Percentiles rank a stretch among this genome's conserved stretches.
phyloP scores from a whole-genome alignment of 2,113 vertebrate species.

The Suricata suricatta region DNA sequence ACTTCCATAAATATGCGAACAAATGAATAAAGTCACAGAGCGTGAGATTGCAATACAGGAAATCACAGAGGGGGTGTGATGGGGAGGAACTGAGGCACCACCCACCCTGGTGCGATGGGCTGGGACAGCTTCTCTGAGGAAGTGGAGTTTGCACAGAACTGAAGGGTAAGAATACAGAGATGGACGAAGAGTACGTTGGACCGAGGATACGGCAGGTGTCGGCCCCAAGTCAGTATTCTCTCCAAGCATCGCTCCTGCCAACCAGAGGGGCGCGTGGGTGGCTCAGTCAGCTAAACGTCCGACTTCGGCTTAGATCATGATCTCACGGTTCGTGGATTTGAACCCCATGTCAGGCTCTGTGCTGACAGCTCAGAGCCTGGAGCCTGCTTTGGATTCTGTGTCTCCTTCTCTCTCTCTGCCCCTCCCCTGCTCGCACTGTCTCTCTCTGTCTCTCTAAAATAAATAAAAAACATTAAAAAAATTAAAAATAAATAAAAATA shows the following conservation, averaged over 20 bases:
- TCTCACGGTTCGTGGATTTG: too few species aligned
- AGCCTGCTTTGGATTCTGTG: too few species aligned
- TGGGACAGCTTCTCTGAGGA: neutral
- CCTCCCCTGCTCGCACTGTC: too few species aligned
- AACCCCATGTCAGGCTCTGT: too few species aligned
- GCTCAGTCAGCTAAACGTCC: too few species aligned
- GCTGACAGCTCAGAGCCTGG: too few species aligned
- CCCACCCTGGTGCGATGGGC: neutral
- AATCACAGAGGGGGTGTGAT: neutral
- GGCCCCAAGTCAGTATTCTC: neutral
- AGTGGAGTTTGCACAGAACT: neutral
- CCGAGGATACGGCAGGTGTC: fast-evolving
- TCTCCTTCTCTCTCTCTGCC: too few species aligned
- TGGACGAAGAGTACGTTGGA: neutral
- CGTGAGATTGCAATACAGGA: neutral
- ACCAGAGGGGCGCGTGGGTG: too few species aligned
- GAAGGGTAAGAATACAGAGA: neutral
- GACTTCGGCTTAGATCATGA: too few species aligned
- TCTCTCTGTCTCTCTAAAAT: too few species aligned
- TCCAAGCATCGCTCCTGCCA: neutral
- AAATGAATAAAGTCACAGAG: neutral
- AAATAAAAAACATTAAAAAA: too few species aligned
- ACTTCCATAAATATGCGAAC: neutral
- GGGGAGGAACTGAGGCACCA: neutral
- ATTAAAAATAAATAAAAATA: too few species aligned